Evolutionary conservation across 2,797 vertebrate species (phyloP).

Genomic region (Enteromius paludinosus): DNA sequence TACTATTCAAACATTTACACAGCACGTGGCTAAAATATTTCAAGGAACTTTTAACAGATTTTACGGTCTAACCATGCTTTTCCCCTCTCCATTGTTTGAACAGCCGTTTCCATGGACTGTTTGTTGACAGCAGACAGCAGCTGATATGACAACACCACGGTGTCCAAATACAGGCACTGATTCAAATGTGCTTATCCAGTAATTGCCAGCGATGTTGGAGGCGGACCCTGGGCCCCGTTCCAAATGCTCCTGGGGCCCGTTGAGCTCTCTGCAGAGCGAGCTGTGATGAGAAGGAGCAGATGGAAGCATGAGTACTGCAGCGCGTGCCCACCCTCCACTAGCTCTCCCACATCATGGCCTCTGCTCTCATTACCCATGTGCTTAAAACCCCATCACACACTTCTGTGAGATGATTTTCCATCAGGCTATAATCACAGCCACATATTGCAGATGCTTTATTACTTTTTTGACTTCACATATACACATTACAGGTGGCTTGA

Average conservation of each 20-base stretch:
- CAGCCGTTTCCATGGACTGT: slow-evolving; percentile 63
- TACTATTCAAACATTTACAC: slow-evolving; percentile 49
- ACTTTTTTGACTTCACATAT: slow-evolving; percentile 5
- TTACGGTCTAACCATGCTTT: slow-evolving; percentile 20
- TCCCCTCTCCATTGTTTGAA: slow-evolving; percentile 59
- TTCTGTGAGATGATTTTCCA: slow-evolving; percentile 69
- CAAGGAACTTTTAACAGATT: slow-evolving; percentile 26
- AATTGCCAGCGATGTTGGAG: slow-evolving; percentile 54
- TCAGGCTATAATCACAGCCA: slow-evolving; percentile 67
- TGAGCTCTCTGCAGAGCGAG: slow-evolving; percentile 60
- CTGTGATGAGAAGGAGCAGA: slow-evolving; percentile 74
- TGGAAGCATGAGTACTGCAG: slow-evolving; percentile 80
- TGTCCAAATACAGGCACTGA: slow-evolving; percentile 62
- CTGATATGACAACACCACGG: slow-evolving; percentile 64
- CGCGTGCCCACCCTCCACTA: slow-evolving; percentile 65
- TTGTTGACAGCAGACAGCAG: slow-evolving; percentile 63
- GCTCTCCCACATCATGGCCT: slow-evolving; percentile 74
- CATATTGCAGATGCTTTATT: slow-evolving; percentile 12
- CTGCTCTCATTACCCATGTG: slow-evolving; percentile 76
- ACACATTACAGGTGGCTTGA: not conserved
- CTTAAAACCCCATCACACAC: slow-evolving; percentile 66
- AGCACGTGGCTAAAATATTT: slow-evolving; percentile 42
- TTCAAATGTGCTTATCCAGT: slow-evolving; percentile 62
- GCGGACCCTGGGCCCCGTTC: slow-evolving; percentile 40
- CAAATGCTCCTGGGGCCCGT: slow-evolving; percentile 56